These are phyloP conservation scores for Hofmannophila pseudospretella DNA, from an alignment of 2,888 invertebrate genomes.

Conservation along the genomic window DNA sequence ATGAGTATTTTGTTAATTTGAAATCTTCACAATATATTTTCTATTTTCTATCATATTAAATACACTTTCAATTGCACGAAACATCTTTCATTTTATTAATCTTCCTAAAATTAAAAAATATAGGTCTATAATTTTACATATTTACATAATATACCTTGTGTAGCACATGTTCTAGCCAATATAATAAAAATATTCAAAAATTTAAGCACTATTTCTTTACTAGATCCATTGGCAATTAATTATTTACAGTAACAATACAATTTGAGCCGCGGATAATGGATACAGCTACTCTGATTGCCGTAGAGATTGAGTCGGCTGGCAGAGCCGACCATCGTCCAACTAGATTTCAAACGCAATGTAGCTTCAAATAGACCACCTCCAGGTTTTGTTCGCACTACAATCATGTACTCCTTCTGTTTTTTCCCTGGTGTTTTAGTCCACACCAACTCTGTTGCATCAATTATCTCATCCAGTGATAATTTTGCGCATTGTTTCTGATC, in stretches of 20 bases:
- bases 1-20: too few species aligned
- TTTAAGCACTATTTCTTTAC: too few species aligned
- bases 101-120: too few species aligned
- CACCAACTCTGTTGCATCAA: slow-evolving; percentile 59
- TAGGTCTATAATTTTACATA: too few species aligned
- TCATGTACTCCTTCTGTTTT: slow-evolving; percentile 67
- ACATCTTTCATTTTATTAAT: too few species aligned
- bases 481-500: slow-evolving; percentile 79
- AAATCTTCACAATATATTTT: too few species aligned
- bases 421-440: slow-evolving; percentile 48
- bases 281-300: slow-evolving; percentile 83
- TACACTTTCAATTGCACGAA: too few species aligned
- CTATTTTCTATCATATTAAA: too few species aligned
- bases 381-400: slow-evolving; percentile 78
- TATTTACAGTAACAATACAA: slow-evolving; percentile 5
- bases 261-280: slow-evolving; percentile 78
- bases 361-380: slow-evolving; percentile 84
- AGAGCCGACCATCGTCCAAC: slow-evolving; percentile 76
- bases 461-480: slow-evolving; percentile 59
- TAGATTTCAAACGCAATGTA: slow-evolving; percentile 76
- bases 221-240: too few species aligned
- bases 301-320: slow-evolving; percentile 85
- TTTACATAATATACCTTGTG: too few species aligned
- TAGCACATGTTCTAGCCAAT: too few species aligned
- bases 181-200: too few species aligned